These are phyloP conservation scores for Timema cristinae DNA, from an alignment of 2,888 invertebrate genomes.

Conservation along the genomic window DNA sequence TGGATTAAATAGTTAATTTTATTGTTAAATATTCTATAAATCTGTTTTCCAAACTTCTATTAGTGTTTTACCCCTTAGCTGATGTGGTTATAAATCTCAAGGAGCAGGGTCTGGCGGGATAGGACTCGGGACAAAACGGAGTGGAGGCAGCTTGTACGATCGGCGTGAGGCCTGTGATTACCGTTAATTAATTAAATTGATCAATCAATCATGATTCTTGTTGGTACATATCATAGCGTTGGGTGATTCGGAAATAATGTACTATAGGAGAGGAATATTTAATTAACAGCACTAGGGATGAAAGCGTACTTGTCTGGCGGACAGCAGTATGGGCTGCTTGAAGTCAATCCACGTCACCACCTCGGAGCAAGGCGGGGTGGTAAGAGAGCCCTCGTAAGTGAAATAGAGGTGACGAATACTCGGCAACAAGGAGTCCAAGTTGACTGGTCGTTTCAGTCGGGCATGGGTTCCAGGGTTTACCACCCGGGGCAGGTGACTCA, in stretches of 20 bases:
- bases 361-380: constrained; percentile 82
- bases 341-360: constrained; percentile 85
- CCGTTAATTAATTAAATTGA: too few species aligned
- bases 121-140: too few species aligned
- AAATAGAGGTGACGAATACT: constrained; percentile 62
- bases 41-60: too few species aligned
- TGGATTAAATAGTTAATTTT: too few species aligned
- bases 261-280: neutral
- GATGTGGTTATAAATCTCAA: too few species aligned
- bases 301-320: constrained; percentile 60
- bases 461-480: constrained; percentile 52
- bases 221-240: neutral
- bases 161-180: too few species aligned
- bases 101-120: too few species aligned
- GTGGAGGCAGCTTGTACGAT: too few species aligned
- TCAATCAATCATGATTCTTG: too few species aligned
- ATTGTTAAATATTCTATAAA: too few species aligned
- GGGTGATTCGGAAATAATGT: neutral
- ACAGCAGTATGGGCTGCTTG: constrained; percentile 63
- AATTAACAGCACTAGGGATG: neutral
- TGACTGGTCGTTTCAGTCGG: constrained; percentile 50
- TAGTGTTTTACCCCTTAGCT: too few species aligned
- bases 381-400: constrained; percentile 80
- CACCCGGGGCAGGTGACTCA: constrained; percentile 53
- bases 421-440: constrained; percentile 54